Evolutionary conservation across 1,140 invertebrate species (phyloP), one percentile per base, ranked within the genome.

Genomic region (Drosophila funebris): DNA sequence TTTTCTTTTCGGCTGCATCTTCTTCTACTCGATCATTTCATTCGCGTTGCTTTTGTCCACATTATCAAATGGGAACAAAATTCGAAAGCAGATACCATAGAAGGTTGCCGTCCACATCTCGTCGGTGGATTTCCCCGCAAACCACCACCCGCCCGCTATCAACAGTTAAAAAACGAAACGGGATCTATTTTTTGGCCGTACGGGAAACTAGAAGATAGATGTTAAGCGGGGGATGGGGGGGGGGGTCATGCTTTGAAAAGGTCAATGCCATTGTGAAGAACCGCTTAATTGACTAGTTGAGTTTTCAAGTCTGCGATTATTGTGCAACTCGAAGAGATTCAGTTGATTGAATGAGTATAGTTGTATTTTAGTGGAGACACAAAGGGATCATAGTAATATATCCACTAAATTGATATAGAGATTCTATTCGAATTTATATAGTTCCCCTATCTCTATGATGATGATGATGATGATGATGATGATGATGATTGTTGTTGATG

Each of bases 21-120:
- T 44, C 20, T 20, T 6, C 13, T 5, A 3, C 33, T n/a, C 33
- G 33, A 13, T 20, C 16, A 11, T 37, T 37, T 58, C 50, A 53
- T 46, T 37, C 43, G 7, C 43, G 9, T 33, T 29, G 62, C 54
- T 53, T 71, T 75, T 71, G 60, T 58, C 71, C 70, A 71, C 31
- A 64, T 14, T 52, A 52, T 16, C 27, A 64, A 72, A 36, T 58
- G 44, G 48, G 68, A 57, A 72, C 52, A 24, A 44, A 58, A 48
- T 64, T 60, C 73, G 61, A 78, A 81, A 84, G 79, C 74, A 77
- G 74, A 77, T 77, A 77, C 66, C 64, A 37, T 63, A 69, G 74
- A 76, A 39, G 52, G 50, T 53, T 64, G 71, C 71, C 73, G 68
- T 73, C 52, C 54, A 48, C 16, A 27, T 44, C 27, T 9, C 53